Percentiles rank a stretch among this genome's conserved stretches.
These are phyloP conservation scores for Xyrichtys novacula DNA, from an alignment of 2,797 vertebrate genomes.

Conservation along the genomic window DNA sequence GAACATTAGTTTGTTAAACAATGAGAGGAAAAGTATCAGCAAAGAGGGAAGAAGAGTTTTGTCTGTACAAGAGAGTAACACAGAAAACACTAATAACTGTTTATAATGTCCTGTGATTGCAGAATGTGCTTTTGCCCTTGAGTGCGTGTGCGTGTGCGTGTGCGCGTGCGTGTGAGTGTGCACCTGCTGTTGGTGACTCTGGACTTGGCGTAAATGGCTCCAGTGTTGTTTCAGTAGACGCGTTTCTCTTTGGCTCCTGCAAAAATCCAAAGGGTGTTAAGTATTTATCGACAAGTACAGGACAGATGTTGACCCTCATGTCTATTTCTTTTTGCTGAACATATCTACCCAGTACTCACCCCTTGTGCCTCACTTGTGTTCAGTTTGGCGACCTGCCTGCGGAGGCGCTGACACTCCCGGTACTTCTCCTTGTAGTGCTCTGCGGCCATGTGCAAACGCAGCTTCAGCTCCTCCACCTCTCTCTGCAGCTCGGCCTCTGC, in stretches of 20 bases:
- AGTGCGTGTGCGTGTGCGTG: conserved; percentile 2
- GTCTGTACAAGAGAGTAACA: no score
- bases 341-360: conserved; percentile 56
- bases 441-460: conserved; percentile 97
- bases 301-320: background rate
- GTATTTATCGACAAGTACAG: background rate
- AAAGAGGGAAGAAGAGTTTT: no score
- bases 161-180: background rate
- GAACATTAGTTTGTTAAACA: no score
- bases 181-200: conserved; percentile 86
- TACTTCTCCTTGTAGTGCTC: conserved; percentile 99
- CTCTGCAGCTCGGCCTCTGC: conserved; percentile 94
- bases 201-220: conserved; percentile 83
- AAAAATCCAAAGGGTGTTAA: background rate
- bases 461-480: conserved; percentile 97
- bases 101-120: no score
- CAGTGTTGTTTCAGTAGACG: conserved; percentile 83
- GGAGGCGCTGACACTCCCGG: conserved; percentile 96
- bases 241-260: conserved; percentile 84
- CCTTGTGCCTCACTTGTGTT: conserved; percentile 83
- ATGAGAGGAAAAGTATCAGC: no score
- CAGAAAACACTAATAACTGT: no score
- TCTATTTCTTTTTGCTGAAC: background rate
- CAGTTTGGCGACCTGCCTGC: conserved; percentile 94
- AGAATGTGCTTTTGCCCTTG: background rate